Base-by-base conservation (phyloP, 2,888 invertebrate genomes). In the Adelognathus sp. region DNA sequence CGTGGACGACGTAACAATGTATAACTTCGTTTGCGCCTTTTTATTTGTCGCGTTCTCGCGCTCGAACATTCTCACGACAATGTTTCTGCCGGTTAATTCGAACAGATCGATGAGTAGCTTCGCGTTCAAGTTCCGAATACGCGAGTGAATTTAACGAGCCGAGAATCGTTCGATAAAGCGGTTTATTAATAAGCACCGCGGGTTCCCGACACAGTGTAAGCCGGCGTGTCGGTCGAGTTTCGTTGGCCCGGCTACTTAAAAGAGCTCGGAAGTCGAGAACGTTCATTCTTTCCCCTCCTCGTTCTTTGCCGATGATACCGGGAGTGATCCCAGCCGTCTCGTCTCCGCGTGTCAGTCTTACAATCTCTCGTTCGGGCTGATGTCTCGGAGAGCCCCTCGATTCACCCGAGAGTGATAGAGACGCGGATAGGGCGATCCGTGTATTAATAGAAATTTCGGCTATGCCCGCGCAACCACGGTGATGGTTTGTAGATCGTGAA, bases 361-460 rank as follows among this genome's bases (percentile, higher is more conserved):
- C 29, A 24, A 52, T 9, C 3, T 21, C 52, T 66, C 66, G 52
- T 61, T n/a, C 16, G 52, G 52, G 36, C 27, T 16, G 21, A 24
- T n/a, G n/a, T n/a, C 11, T 50, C 21, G 21, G 24, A 21, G 33
- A 1, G 11, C 29, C 33, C 33, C 27, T 16, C 46, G 29, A 33
- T 33, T 36, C 11, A 74, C 61, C 36, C 39, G 60, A 58, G 54
- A 46, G 56, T 33, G 63, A 46, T 44, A 61, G 29, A 36, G 67
- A 63, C 56, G 41, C 58, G 39, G 50, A 74, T 64, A 64, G 58
- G n/a, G 33, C 14, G 60, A 54, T 21, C 44, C 16, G 39, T 64
- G 50, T 74, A 73, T 70, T 64, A 64, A 70, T 73, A 76, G 69
- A 54, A 52, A 74, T 74, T 74, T 69, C 60, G 74, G 58, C 60